Conservation (phyloP, 1,140 invertebrate species). For the Drosophila cardini region DNA sequence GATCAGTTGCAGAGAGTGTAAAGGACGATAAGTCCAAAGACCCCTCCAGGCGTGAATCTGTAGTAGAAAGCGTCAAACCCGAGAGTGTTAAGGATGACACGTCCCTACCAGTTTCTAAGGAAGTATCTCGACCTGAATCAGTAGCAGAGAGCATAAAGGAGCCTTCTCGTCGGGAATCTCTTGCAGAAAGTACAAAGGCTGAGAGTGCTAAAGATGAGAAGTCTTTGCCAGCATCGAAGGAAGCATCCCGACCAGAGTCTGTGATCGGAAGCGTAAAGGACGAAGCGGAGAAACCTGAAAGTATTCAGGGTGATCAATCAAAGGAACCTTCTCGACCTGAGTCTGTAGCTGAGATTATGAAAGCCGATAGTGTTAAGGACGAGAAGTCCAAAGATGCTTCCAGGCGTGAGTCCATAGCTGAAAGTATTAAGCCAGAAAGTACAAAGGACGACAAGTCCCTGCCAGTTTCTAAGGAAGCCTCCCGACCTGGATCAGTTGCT, state of each 20-base stretch:
- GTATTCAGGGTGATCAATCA: constrained; percentile 4
- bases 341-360: constrained; percentile 42
- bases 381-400: constrained; percentile 43
- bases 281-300: constrained; percentile 24
- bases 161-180: constrained; percentile 34
- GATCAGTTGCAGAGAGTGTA: constrained; percentile 37
- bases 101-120: constrained; percentile 21
- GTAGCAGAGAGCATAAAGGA: constrained; percentile 34
- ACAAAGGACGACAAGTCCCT: constrained; percentile 27
- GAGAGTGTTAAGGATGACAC: constrained; percentile 40
- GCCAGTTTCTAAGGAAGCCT: constrained; percentile 30
- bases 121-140: constrained; percentile 31
- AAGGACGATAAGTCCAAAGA: constrained; percentile 33
- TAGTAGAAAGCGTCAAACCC: constrained; percentile 19
- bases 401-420: constrained; percentile 22
- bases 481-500: constrained; percentile 46
- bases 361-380: constrained; percentile 30
- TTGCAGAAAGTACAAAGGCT: constrained; percentile 24
- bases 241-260: constrained; percentile 45
- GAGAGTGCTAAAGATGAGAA: constrained; percentile 25
- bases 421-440: constrained; percentile 25
- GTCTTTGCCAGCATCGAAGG: constrained; percentile 23
- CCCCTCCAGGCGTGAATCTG: constrained; percentile 29
- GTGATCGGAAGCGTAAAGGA: constrained; percentile 42
- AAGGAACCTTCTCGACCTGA: constrained; percentile 38